Conservation (phyloP, 2,797 vertebrate genomes). For the Notolabrus celidotus region DNA sequence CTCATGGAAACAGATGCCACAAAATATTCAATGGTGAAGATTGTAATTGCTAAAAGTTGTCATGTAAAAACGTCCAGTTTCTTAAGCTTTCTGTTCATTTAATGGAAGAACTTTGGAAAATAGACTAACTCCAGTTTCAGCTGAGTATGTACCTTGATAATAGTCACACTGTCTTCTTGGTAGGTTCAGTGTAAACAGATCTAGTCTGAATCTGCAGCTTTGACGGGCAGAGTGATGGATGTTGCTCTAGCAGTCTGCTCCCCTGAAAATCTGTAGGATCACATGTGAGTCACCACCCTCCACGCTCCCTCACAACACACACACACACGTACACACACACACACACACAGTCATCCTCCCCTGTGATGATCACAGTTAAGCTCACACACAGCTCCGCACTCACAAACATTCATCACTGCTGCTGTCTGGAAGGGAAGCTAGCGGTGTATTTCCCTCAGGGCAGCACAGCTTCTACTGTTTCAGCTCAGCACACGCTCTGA, state of each 20-base stretch:
- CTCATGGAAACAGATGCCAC: too few relatives aligned
- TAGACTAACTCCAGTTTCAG: too few relatives aligned
- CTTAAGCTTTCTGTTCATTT: too few relatives aligned
- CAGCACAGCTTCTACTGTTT: constrained; percentile 44
- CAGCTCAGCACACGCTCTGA: constrained; percentile 35
- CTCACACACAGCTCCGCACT: constrained; percentile 30
- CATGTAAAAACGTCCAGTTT: too few relatives aligned
- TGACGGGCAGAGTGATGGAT: too few relatives aligned
- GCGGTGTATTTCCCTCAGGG: constrained; percentile 55
- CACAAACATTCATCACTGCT: constrained; percentile 64
- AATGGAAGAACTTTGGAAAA: too few relatives aligned
- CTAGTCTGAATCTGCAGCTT: too few relatives aligned
- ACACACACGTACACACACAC: constrained; percentile 6
- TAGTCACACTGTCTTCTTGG: too few relatives aligned
- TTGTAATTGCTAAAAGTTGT: too few relatives aligned
- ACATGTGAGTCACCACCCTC: constrained; percentile 21
- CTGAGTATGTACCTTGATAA: too few relatives aligned
- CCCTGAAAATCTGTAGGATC: constrained; percentile 4
- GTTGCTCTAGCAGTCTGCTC: constrained; percentile 17
- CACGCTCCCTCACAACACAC: constrained; percentile 23
- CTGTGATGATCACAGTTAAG: constrained; percentile 23
- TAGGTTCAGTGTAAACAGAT: too few relatives aligned
- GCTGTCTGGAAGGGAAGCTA: constrained; percentile 32
- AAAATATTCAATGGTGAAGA: too few relatives aligned
- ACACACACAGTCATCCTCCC: neutral